These are phyloP conservation scores for Hydrozoanthus gracilis DNA, from an alignment of 92 coral and sea anemone species.

Conservation along the genomic window DNA sequence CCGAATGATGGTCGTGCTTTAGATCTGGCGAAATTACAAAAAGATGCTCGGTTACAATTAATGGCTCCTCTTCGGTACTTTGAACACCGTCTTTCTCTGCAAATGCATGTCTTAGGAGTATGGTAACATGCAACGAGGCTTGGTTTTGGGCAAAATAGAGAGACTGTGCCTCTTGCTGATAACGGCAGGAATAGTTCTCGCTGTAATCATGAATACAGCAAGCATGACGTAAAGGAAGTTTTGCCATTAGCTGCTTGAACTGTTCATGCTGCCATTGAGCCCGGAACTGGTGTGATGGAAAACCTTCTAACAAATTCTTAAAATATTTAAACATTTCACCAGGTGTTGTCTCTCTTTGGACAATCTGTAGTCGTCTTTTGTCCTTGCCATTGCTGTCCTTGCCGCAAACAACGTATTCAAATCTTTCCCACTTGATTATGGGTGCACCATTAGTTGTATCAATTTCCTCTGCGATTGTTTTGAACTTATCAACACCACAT, in stretches of 20 bases:
- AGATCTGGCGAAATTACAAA: conserved; percentile 50
- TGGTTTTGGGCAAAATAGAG: conserved; percentile 49
- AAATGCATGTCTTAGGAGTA: conserved; percentile 57
- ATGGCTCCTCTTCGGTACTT: conserved; percentile 43
- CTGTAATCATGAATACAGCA: conserved; percentile 59
- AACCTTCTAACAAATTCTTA: conserved; percentile 37
- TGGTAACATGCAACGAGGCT: conserved; percentile 63
- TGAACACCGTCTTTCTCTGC: conserved; percentile 30
- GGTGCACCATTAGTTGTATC: conserved; percentile 40
- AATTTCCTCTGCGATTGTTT: conserved; percentile 26
- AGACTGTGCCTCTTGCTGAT: conserved; percentile 44
- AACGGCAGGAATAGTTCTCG: conserved; percentile 48
- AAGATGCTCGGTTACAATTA: conserved; percentile 42
- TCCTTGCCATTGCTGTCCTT: conserved; percentile 26
- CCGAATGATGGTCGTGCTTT: conserved; percentile 59
- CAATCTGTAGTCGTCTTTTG: conserved; percentile 53
- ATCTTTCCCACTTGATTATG: conserved; percentile 59
- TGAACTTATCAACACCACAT: conserved; percentile 29
- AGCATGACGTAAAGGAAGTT: conserved; percentile 50
- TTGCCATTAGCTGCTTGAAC: conserved; percentile 30
- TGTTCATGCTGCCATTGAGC: conserved; percentile 65
- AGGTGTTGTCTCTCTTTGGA: conserved; percentile 50
- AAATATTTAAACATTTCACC: conserved; percentile 67
- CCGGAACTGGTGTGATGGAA: conserved; percentile 65
- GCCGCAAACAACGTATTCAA: conserved; percentile 51